Conservation (phyloP, 2,113 vertebrate genomes). For the Seriola dumerili region DNA sequence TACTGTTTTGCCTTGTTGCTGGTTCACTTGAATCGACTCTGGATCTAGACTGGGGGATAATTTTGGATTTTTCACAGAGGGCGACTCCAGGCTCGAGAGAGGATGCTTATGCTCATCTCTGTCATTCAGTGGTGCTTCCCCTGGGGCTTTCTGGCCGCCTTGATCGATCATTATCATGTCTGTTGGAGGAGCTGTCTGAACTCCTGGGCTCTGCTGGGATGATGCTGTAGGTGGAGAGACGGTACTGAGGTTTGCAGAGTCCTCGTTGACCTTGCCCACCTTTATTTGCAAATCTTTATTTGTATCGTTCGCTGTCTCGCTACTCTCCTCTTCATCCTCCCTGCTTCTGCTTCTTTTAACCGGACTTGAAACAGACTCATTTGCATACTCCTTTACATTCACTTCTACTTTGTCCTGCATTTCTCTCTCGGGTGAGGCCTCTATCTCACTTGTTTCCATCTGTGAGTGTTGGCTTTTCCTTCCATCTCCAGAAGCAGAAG, state of each 20-base stretch:
- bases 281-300: background rate
- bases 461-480: background rate
- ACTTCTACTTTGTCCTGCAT: background rate
- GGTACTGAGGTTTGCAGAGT: background rate
- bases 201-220: too few relatives aligned
- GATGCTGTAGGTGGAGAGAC: background rate
- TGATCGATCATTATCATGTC: background rate
- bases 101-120: too few relatives aligned
- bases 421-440: background rate
- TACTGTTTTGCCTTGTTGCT: too few relatives aligned
- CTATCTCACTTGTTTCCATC: background rate
- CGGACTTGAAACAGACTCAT: background rate
- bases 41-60: background rate
- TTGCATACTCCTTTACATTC: background rate
- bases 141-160: background rate
- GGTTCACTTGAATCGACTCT: too few relatives aligned
- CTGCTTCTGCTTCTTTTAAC: background rate
- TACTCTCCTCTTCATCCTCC: background rate
- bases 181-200: background rate
- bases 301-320: background rate
- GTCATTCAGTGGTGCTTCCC: background rate
- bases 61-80: background rate
- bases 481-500: background rate
- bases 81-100: too few relatives aligned
- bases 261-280: too few relatives aligned